Base-by-base conservation (phyloP, 1,140 invertebrate genomes). In the Ceratoteleas bidentatus region DNA sequence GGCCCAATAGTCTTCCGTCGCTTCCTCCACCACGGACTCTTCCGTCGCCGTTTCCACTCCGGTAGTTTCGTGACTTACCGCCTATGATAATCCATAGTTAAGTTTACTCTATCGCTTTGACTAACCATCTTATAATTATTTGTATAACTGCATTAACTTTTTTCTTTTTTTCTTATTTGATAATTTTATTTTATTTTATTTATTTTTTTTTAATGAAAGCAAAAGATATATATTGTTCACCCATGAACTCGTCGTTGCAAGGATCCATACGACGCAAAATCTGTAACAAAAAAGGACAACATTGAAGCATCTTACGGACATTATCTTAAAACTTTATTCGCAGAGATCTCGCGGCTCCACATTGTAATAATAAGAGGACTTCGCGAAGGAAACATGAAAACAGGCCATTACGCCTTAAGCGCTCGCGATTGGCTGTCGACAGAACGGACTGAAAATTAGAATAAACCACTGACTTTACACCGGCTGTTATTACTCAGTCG, bases 1-100 rank as follows among this genome's bases (percentile, higher is more conserved):
- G 45, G 90, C 85, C 90, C 90, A 91, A 83, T 92, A 92, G 78
- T 92, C 91, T 50, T 91, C 91, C n/a, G 90, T 91, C 11, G 88
- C 65, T 16, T 92, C 90, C 45, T 91, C 91, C 32, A 90, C 47
- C 14, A 86, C 80, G 0, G 89, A 65, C 10, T 91, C 90, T 14
- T 90, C 87, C 2, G 77, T 87, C 34, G 86, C 81, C 3, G 84
- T 87, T 14, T 90, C 90, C 8, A 81, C 43, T 49, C 87, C 89
- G 11, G 85, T 49, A 49, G 74, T 85, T 11, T 90, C 89, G 24
- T 86, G 83, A 77, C 54, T 86, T 50, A 86, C 80, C 3, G 86
- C 86, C 90, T 45, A 13, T 45, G 4, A 36, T 6, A 4, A 45
- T 7, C n/a, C 43, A n/a, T 3, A n/a, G n/a, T 58, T 54, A n/a